Base-by-base conservation (phyloP, 2,797 vertebrate species). In the Catostomus latipinnis region DNA sequence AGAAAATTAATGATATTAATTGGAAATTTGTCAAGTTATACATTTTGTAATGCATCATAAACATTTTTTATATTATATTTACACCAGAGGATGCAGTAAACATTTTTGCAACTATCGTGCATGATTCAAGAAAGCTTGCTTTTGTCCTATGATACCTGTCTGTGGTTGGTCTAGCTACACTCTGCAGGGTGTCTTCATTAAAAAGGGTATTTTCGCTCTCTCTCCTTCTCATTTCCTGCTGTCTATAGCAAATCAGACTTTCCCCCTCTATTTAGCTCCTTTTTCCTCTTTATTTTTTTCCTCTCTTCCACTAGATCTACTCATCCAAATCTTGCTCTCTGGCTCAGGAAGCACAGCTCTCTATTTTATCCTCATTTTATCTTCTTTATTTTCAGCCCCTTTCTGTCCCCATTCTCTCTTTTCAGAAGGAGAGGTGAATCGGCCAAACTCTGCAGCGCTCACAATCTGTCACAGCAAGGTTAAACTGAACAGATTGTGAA, bases 301-400 rank as follows among this genome's bases (percentile, higher is more conserved):
- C 6, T 52, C 57, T 60, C 5, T 74, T 60, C 52, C n/a, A 12
- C 2, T 52, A 48, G 7, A 56, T 14, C 66, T 57, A 69, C 49
- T 70, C 67, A 13, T 71, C 67, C 65, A 69, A 14, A 70, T 77
- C 54, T 14, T 60, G 14, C 16, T 58, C 58, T 76, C 58, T 54
- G 50, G 22, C n/a, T 13, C 34, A 74, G 60, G 13, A 43, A 34
- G 22, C 22, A 0, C 49, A 46, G 49, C 34, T 34, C 34, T 34
- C 34, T 50, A 22, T 12, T 45, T 45, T 63, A n/a, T 56, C 16
- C 11, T 58, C 12, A 34, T 49, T 68, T 69, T 58, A 58, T 1
- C 18, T 67, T 1, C 8, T 76, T 43, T 50, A 49, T 14, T 61
- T 14, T 16, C 12, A 34, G 34, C 6, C 2, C 1, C 48, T 54